These are phyloP conservation scores for Dynastes hyllus DNA, from an alignment of 2,888 invertebrate species.

Conservation along the genomic window DNA sequence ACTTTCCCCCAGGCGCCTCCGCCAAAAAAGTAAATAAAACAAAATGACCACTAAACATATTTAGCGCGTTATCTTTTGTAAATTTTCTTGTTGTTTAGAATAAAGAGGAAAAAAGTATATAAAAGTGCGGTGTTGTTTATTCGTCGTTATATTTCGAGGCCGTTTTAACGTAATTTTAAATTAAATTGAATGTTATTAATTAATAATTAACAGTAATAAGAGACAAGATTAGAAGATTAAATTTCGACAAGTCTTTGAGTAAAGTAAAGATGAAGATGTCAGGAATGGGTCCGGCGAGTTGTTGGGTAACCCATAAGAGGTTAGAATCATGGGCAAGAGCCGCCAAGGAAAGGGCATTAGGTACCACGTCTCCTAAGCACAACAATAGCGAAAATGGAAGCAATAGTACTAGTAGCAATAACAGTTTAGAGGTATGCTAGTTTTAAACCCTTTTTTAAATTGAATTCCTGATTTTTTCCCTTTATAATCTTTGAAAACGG, in stretches of 20 bases:
- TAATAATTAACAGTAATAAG: neutral
- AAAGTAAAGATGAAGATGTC: slow-evolving; percentile 61
- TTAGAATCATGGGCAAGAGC: slow-evolving; percentile 85
- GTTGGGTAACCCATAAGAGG: slow-evolving; percentile 85
- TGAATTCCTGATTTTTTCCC: slow-evolving; percentile 21
- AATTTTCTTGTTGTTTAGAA: neutral
- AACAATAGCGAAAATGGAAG: slow-evolving; percentile 74
- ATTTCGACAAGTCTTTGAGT: neutral
- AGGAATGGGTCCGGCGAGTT: slow-evolving; percentile 82
- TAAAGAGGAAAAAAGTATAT: neutral
- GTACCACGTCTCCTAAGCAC: slow-evolving; percentile 64
- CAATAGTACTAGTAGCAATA: slow-evolving; percentile 69
- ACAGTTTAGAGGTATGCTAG: slow-evolving; percentile 65
- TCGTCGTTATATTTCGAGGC: neutral
- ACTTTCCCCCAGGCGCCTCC: slow-evolving; percentile 23
- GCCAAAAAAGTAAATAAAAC: slow-evolving; percentile 8
- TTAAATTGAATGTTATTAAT: neutral
- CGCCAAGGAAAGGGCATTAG: slow-evolving; percentile 79
- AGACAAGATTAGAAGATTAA: neutral
- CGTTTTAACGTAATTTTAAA: neutral
- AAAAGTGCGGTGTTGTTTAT: neutral
- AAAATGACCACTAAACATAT: slow-evolving; percentile 25
- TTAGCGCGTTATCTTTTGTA: neutral
- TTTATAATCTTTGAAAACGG: neutral
- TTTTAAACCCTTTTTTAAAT: slow-evolving; percentile 6